A percentile compares a stretch with the other conserved stretches of the same genome.
Evolutionary conservation across 2,797 vertebrate genomes (phyloP).

Genomic region (Paratrypauchen microcephalus): DNA sequence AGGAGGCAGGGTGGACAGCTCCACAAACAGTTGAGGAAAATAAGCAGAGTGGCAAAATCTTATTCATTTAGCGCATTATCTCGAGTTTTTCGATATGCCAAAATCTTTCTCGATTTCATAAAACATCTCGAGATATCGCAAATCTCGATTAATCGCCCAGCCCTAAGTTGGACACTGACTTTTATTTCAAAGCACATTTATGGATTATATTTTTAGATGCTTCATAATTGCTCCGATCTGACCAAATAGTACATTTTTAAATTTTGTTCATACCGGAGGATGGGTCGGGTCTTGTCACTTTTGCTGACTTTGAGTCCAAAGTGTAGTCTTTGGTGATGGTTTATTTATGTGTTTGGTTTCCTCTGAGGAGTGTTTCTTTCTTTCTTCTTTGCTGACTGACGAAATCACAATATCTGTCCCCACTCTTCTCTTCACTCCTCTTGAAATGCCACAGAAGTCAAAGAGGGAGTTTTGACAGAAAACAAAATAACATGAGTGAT

Average conservation of each 20-base stretch:
- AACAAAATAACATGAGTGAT: constrained; percentile 3
- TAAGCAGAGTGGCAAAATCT: too few relatives aligned
- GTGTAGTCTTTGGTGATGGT: constrained; percentile 20
- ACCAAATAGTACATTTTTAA: constrained; percentile 17
- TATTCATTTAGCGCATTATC: too few relatives aligned
- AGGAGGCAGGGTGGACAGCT: too few relatives aligned
- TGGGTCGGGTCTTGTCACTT: constrained; percentile 9
- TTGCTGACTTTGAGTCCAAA: constrained; percentile 1
- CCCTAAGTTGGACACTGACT: constrained; percentile 10
- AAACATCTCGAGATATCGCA: too few relatives aligned
- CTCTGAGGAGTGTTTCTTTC: background rate
- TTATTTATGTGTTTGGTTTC: constrained; percentile 13
- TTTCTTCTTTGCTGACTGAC: constrained; percentile 29
- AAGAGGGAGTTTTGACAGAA: constrained; percentile 8
- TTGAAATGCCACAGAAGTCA: constrained; percentile 28
- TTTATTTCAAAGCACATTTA: constrained; percentile 14
- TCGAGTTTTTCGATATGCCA: too few relatives aligned
- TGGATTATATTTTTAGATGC: constrained; percentile 19
- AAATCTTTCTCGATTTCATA: too few relatives aligned
- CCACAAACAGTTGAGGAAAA: too few relatives aligned
- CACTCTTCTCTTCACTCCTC: constrained; percentile 18
- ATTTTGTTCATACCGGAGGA: constrained; percentile 9
- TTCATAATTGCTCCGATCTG: constrained; percentile 2
- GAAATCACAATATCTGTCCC: constrained; percentile 23
- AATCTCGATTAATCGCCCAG: too few relatives aligned